Evolutionary conservation across 2,113 vertebrate genomes (phyloP).

Genomic region (Tupaia tana): DNA sequence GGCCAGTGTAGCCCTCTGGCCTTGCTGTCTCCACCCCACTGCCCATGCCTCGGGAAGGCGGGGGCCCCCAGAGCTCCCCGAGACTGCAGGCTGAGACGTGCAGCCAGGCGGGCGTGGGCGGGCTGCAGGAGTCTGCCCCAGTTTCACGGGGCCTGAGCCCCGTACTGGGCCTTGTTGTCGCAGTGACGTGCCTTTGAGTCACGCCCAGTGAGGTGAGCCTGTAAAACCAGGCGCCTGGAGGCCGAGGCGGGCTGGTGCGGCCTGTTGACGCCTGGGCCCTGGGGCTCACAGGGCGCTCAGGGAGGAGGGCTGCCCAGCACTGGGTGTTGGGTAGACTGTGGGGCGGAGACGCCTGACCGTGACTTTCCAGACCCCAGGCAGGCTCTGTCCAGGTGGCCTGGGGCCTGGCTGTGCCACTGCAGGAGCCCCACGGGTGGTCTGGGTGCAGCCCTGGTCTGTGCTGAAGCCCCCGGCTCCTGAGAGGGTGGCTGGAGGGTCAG

Average conservation of each 20-base stretch:
- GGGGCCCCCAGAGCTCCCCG: background rate
- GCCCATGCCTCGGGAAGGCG: background rate
- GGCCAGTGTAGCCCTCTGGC: background rate
- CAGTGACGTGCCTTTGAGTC: background rate
- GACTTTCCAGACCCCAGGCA: fast-evolving
- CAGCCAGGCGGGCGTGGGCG: fast-evolving
- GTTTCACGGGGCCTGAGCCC: background rate
- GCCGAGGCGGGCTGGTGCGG: fast-evolving
- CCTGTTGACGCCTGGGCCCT: background rate
- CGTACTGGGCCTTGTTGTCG: fast-evolving
- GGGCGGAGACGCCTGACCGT: background rate
- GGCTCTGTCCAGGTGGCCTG: background rate
- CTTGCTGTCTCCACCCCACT: background rate
- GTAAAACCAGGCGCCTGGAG: background rate
- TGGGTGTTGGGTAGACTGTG: background rate
- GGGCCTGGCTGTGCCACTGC: too few species aligned
- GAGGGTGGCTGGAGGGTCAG: background rate
- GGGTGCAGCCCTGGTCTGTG: background rate
- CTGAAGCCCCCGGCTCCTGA: background rate
- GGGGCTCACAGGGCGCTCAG: fast-evolving
- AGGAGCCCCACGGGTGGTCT: too few species aligned
- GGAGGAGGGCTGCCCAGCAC: background rate
- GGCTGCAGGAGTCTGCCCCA: background rate
- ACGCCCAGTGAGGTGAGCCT: fast-evolving
- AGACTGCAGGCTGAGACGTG: fast-evolving